Base-by-base conservation (phyloP, 1,140 invertebrate species). In the Asobara japonica region DNA sequence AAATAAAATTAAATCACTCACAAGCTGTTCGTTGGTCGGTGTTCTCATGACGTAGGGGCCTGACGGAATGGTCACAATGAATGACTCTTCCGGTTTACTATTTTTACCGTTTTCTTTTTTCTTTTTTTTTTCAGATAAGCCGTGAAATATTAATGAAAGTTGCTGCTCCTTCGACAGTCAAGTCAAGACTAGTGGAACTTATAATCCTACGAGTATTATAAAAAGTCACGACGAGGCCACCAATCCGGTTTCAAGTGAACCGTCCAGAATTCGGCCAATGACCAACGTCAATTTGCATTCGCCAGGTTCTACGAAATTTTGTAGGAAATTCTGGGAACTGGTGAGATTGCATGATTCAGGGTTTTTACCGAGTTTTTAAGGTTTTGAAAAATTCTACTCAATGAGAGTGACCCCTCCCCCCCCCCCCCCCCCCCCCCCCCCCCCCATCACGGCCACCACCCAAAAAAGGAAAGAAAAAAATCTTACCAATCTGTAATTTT, bases 11-110 rank as follows among this genome's bases (percentile, higher is more conserved):
- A 10, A 25, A 7, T 16, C 48, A 68, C 65, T 68, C 65, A 68
- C 65, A n/a, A 51, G 48, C 30, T 68, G 65, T 1, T 51, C 33
- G 18, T 45, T 45, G n/a, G 65, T 68, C 1, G 65, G 65, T n/a
- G 25, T 29, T 16, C 38, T 68, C 65, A 68, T 68, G 51, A 56
- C 51, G 51, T 18, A 56, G 2, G 13, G 18, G 11, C 51, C 51
- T 56, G 20, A 25, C 20, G 6, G 5, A 36, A 36, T 36, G 5
- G 18, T 27, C 51, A 56, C 31, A 25, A 56, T 56, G 11, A 25
- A 25, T 25, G 22, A 7, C 8, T 4, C 8, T n/a, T 1, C 2
- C n/a, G 20, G 3, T 3, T 56, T 18, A 56, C 18, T 56, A 25
- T 56, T 56, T 56, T 56, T 22, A 3, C 1, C 20, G 7, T 1